phyloP scores from a whole-genome alignment of 2,797 vertebrate genomes.

The Periparus ater region DNA sequence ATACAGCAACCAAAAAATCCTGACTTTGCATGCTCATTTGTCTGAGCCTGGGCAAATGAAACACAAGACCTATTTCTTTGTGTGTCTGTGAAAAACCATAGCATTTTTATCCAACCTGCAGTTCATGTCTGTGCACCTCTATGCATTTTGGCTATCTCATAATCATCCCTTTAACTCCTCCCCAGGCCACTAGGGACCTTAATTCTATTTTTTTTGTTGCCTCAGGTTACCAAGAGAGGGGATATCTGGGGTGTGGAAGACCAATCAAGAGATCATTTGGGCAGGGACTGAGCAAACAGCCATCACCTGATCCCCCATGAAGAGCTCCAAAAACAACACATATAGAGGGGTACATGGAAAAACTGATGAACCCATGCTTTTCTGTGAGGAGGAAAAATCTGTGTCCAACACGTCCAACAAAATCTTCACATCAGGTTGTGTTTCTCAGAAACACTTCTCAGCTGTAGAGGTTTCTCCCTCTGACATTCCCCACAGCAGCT shows the following conservation, averaged over 20 bases:
- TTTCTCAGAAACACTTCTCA: neutral
- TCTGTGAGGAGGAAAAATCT: neutral
- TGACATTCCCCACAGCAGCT: neutral
- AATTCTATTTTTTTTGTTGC: neutral
- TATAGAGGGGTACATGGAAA: accelerated
- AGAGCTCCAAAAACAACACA: neutral
- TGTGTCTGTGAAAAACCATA: neutral
- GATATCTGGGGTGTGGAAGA: neutral
- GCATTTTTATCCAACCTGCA: neutral
- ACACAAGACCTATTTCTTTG: neutral
- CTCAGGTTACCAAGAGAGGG: neutral
- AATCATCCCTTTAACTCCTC: neutral
- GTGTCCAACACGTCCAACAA: accelerated
- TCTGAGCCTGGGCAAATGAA: neutral
- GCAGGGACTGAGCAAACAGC: neutral
- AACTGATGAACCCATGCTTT: neutral
- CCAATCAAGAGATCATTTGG: neutral
- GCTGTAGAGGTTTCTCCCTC: neutral
- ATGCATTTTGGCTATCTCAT: neutral
- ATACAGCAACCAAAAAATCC: neutral
- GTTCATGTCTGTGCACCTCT: neutral
- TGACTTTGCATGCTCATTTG: neutral
- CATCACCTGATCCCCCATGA: accelerated
- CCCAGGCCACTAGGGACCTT: neutral
- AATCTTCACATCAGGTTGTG: neutral